A percentile compares a stretch with the other conserved stretches of the same genome.
These are phyloP conservation scores for Cosmia pyralina DNA, from an alignment of 2,888 invertebrate species.

Conservation along the genomic window DNA sequence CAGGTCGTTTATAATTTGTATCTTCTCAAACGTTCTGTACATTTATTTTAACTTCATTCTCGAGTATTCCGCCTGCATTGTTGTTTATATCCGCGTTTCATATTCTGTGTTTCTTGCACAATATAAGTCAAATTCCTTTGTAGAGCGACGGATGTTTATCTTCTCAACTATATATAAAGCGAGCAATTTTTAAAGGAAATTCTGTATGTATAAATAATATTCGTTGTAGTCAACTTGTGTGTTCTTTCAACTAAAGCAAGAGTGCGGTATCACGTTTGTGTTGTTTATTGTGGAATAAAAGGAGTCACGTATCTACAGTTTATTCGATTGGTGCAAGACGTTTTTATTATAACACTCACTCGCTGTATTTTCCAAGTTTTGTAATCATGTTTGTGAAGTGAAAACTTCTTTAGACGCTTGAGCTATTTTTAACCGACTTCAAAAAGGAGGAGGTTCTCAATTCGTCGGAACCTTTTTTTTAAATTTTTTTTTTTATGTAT, in stretches of 20 bases:
- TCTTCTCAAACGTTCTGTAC: conserved; percentile 18
- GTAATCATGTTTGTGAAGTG: no score
- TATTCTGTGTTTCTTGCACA: conserved; percentile 19
- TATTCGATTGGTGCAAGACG: neutral
- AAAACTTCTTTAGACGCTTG: no score
- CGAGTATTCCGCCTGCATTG: conserved; percentile 25
- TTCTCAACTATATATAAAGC: conserved; percentile 30
- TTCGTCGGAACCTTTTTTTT: no score
- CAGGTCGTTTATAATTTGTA: conserved; percentile 29
- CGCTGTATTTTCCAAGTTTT: neutral
- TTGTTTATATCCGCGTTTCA: conserved; percentile 8
- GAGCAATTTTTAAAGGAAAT: conserved; percentile 36
- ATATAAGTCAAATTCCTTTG: conserved; percentile 33
- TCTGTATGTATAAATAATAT: conserved; percentile 28
- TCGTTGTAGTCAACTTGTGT: conserved; percentile 24
- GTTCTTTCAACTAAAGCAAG: conserved; percentile 3
- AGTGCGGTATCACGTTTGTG: neutral
- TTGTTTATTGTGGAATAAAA: neutral
- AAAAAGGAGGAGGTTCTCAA: no score
- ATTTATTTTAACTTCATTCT: conserved; percentile 32
- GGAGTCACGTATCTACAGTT: neutral
- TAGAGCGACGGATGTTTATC: conserved; percentile 39
- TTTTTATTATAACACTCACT: neutral
- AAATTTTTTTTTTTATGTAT: no score
- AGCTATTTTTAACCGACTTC: no score